phyloP scores from a whole-genome alignment of 2,797 vertebrate genomes.

The Emydoidea blandingii region DNA sequence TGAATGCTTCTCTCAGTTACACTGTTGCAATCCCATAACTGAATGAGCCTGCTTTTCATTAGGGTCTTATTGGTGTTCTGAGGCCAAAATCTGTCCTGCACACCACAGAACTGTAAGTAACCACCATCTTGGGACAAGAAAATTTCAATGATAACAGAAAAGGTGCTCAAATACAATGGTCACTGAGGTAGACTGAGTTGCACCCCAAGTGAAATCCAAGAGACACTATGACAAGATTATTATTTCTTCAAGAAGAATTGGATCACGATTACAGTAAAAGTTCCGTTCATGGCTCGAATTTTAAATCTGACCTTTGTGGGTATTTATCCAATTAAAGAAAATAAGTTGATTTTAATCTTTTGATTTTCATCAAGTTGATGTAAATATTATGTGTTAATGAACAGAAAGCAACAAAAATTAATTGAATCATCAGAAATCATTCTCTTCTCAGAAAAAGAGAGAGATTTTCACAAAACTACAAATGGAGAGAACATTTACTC shows the following conservation, averaged over 20 bases:
- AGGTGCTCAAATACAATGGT: neutral
- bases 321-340: neutral
- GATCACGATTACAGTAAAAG: neutral
- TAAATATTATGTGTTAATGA: conserved; percentile 10
- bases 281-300: neutral
- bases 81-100: neutral
- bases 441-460: neutral
- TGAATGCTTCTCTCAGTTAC: neutral
- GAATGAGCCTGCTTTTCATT: neutral
- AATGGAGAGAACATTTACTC: neutral
- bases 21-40: fast-evolving
- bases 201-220: neutral
- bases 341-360: neutral
- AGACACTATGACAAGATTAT: neutral
- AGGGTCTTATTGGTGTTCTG: neutral
- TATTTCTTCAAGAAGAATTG: neutral
- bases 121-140: fast-evolving
- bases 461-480: conserved; percentile 2
- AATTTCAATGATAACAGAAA: neutral
- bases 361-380: neutral
- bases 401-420: conserved; percentile 24
- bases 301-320: neutral
- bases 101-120: neutral
- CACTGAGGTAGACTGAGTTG: neutral
- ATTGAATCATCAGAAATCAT: neutral